A percentile compares a stretch with the other conserved stretches of the same genome.
These are phyloP conservation scores for Laothoe populi DNA, from an alignment of 2,888 invertebrate genomes.

Conservation along the genomic window DNA sequence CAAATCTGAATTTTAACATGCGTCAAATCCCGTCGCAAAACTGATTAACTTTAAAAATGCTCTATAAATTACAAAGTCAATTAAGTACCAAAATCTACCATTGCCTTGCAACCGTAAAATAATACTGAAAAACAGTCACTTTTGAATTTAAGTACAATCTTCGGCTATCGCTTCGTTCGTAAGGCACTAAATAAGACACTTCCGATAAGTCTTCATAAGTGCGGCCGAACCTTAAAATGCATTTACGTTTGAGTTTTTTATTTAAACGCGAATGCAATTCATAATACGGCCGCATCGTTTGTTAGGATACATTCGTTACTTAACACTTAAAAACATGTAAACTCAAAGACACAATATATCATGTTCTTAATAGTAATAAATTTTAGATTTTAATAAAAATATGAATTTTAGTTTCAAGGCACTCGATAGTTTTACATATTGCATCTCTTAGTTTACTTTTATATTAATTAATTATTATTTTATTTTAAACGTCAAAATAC, in stretches of 20 bases:
- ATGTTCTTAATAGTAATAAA: background rate
- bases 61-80: constrained; percentile 18
- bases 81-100: constrained; percentile 24
- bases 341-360: constrained; percentile 25
- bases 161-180: constrained; percentile 41
- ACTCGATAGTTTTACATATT: constrained; percentile 36
- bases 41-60: constrained; percentile 11
- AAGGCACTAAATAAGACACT: constrained; percentile 69
- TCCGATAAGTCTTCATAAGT: constrained; percentile 46
- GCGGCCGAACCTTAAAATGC: constrained; percentile 24
- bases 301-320: constrained; percentile 75
- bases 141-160: constrained; percentile 58
- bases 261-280: constrained; percentile 32
- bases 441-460: constrained; percentile 20
- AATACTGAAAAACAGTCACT: constrained; percentile 63
- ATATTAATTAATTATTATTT: constrained; percentile 74
- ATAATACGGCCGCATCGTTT: constrained; percentile 50
- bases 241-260: constrained; percentile 38
- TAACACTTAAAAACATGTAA: constrained; percentile 48
- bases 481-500: constrained; percentile 62
- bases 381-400: constrained; percentile 9
- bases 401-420: background rate
- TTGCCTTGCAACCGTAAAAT: constrained; percentile 32
- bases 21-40: constrained; percentile 18
- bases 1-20: background rate